Evolutionary conservation across 2,888 invertebrate species (phyloP).

Genomic region (Fragum whitleyi): DNA sequence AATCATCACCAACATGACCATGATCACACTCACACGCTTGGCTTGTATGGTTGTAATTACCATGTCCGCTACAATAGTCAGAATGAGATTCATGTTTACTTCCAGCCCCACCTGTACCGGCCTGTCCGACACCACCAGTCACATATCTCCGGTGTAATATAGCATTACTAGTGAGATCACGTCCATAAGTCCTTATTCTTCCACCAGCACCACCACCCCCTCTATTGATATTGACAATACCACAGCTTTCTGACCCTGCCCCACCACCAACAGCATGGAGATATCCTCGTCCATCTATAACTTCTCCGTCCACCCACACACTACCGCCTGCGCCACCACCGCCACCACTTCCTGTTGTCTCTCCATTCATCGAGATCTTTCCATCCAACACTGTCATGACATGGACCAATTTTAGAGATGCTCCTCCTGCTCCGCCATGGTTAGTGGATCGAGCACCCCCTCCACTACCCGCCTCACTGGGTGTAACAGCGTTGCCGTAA

Average conservation of each 20-base stretch:
- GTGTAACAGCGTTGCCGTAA: slow-evolving; percentile 41
- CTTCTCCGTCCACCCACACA: slow-evolving; percentile 74
- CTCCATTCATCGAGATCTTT: slow-evolving; percentile 63
- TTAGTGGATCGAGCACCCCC: slow-evolving; percentile 68
- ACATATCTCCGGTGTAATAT: slow-evolving; percentile 61
- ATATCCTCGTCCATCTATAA: slow-evolving; percentile 75
- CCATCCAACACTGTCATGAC: slow-evolving; percentile 68
- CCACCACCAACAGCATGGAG: slow-evolving; percentile 70
- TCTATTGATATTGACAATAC: slow-evolving; percentile 26
- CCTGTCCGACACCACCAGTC: slow-evolving; percentile 54
- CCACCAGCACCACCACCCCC: slow-evolving; percentile 79
- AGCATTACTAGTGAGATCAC: slow-evolving; percentile 63
- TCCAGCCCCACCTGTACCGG: slow-evolving; percentile 55
- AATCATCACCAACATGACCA: slow-evolving; percentile 71
- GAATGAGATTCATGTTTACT: slow-evolving; percentile 47
- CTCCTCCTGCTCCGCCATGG: slow-evolving; percentile 65
- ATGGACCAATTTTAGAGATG: slow-evolving; percentile 62
- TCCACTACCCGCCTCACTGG: slow-evolving; percentile 74
- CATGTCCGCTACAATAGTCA: slow-evolving; percentile 70
- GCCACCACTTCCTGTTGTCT: slow-evolving; percentile 65
- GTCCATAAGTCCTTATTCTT: slow-evolving; percentile 67
- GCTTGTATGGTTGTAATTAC: slow-evolving; percentile 46
- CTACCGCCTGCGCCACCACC: slow-evolving; percentile 75
- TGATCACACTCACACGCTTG: slow-evolving; percentile 63
- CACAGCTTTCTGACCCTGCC: slow-evolving; percentile 20